Conservation (phyloP, 2,888 invertebrate species). For the Drosophila mercatorum region DNA sequence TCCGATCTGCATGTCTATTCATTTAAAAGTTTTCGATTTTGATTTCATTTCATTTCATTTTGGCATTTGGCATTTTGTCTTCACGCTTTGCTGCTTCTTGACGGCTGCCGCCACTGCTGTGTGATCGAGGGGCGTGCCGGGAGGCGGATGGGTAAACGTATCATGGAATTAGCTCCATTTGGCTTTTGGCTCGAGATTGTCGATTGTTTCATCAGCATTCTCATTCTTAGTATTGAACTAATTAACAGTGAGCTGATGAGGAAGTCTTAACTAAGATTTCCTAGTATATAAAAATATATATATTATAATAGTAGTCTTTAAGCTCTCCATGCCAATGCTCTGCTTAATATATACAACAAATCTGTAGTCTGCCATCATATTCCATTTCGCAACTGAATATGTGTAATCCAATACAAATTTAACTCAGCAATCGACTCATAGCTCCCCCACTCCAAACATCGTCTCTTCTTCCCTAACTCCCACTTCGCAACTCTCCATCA, state of each 20-base stretch:
- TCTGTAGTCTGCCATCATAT: no score
- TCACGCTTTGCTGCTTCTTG: slow-evolving; percentile 62
- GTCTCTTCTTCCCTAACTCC: neutral
- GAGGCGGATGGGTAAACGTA: neutral
- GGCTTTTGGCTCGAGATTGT: slow-evolving; percentile 18
- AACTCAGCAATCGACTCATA: no score
- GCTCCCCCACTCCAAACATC: no score
- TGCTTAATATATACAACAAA: no score
- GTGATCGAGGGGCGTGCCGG: neutral
- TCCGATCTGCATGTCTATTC: slow-evolving; percentile 76
- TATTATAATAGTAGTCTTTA: no score
- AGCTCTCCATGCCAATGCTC: no score
- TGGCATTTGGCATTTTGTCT: slow-evolving; percentile 67
- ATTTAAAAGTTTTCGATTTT: slow-evolving; percentile 65
- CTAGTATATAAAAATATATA: no score
- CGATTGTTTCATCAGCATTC: slow-evolving; percentile 29
- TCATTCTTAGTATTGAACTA: slow-evolving; percentile 38
- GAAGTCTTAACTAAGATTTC: neutral
- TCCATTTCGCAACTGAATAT: no score
- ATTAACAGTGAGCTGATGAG: neutral
- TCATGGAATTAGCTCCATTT: slow-evolving; percentile 15
- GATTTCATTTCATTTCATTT: slow-evolving; percentile 70
- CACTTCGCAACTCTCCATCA: neutral
- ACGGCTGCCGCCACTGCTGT: slow-evolving; percentile 23
- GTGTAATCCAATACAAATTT: no score